phyloP scores from a whole-genome alignment of 1,140 invertebrate genomes.

The Euura saliciscinereae region DNA sequence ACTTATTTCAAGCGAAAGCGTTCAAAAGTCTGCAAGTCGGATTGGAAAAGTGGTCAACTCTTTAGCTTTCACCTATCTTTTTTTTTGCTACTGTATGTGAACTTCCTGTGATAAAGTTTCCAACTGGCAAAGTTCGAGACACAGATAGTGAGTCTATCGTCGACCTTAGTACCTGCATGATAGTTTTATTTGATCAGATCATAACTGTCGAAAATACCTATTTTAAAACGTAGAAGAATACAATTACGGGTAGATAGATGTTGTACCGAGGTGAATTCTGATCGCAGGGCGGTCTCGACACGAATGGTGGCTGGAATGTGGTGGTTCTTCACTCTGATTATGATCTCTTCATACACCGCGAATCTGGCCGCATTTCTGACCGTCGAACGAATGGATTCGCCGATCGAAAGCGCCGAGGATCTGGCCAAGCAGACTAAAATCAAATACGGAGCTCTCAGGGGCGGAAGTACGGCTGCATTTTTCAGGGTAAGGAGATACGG shows the following conservation, averaged over 20 bases:
- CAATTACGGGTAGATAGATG: not conserved
- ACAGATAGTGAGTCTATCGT: too few species aligned
- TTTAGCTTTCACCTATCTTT: too few species aligned
- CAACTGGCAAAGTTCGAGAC: too few species aligned
- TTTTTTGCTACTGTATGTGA: too few species aligned
- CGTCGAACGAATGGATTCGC: constrained; percentile 94
- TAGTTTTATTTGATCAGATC: too few species aligned
- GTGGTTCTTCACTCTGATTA: constrained; percentile 98
- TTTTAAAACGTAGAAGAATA: too few species aligned
- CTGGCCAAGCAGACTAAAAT: constrained; percentile 96
- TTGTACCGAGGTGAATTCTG: constrained; percentile 24
- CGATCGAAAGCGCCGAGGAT: constrained; percentile 95
- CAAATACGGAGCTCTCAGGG: constrained; percentile 93
- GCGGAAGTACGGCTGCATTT: constrained; percentile 90
- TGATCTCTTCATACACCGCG: constrained; percentile 98
- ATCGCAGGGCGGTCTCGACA: constrained; percentile 79
- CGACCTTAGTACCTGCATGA: too few species aligned
- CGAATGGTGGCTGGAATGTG: constrained; percentile 91
- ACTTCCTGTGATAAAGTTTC: too few species aligned
- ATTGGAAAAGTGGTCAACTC: too few species aligned
- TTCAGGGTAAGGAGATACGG: constrained; percentile 74
- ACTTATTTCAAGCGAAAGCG: too few species aligned
- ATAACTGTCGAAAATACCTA: too few species aligned
- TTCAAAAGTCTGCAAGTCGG: too few species aligned
- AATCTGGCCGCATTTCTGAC: constrained; percentile 97